Evolutionary conservation across 2,888 invertebrate species (phyloP), one percentile per base, ranked within the genome.

Genomic region (Polydrusus tereticollis): DNA sequence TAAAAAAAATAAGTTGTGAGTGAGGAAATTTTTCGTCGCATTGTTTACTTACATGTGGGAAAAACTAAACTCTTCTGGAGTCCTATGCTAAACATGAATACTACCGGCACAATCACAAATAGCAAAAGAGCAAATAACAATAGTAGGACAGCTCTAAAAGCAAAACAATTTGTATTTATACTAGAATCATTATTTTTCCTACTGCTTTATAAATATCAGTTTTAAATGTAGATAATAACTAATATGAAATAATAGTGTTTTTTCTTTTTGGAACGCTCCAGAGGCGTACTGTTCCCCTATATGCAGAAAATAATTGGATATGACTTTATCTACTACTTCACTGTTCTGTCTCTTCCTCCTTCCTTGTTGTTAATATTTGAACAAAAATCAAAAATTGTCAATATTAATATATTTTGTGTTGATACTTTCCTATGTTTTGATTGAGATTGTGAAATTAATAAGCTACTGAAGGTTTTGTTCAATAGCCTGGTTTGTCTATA

Each of bases 61-160:
- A 94, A 94, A 8, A 94, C 86, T 52, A 94, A 87, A 77, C 87
- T 89, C 71, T 90, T 87, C 80, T 93, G 91, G 71, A 94, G 87
- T 2, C 88, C 87, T 75, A 90, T 88, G 0, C 92, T 93, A 80
- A 90, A 92, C 78, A 90, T 91, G 83, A 93, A 94, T 75, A 92
- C 85, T n/a, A 94, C 80, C 4, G 94, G 94, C 60, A 92, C 86
- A 62, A 92, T 84, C 0, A 90, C 90, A 75, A 93, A 92, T 72
- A 92, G 84, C 75, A 91, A 80, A 55, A 90, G 80, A 72, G 91
- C 88, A 16, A 88, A 80, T 0, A 89, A 52, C n/a, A 81, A 62
- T 14, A 81, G 55, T 23, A 81, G 16, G 5, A 77, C 75, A 33
- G 77, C 74, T 66, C 80, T 81, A 67, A 74, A 80, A 80, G 41